Evolutionary conservation across 2,797 vertebrate genomes (phyloP).

Genomic region (Paratrypauchen microcephalus): DNA sequence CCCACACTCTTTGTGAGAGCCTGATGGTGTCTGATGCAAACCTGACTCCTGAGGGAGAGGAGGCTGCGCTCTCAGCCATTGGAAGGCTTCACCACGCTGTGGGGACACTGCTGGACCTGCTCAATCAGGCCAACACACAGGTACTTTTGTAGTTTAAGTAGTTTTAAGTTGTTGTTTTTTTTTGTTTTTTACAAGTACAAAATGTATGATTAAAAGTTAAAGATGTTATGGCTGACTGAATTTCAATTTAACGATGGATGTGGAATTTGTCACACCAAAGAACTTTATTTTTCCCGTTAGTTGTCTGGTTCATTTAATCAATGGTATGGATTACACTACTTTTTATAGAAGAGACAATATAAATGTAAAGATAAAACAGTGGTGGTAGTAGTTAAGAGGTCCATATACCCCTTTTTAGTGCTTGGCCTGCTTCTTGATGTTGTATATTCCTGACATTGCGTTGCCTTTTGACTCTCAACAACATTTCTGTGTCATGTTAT

Average conservation of each 20-base stretch:
- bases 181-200: not conserved
- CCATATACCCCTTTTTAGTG: too few relatives aligned
- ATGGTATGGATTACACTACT: too few relatives aligned
- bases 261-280: too few relatives aligned
- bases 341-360: too few relatives aligned
- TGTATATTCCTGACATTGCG: not conserved
- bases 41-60: conserved; percentile 80
- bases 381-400: too few relatives aligned
- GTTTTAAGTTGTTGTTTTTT: too few relatives aligned
- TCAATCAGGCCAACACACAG: conserved; percentile 85
- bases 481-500: not conserved
- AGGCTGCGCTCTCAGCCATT: conserved; percentile 77
- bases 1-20: conserved; percentile 89
- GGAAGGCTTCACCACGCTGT: conserved; percentile 82
- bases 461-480: not conserved
- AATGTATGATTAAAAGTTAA: not conserved
- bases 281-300: too few relatives aligned
- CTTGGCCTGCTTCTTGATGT: not conserved
- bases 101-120: conserved; percentile 86
- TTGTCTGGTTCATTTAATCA: too few relatives aligned
- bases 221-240: not conserved
- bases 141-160: conserved; percentile 61
- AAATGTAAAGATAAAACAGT: too few relatives aligned
- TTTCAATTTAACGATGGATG: not conserved
- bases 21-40: conserved; percentile 82